Evolutionary conservation across 2,888 invertebrate species (phyloP), one percentile per base, ranked within the genome.

Genomic region (Chelonus formosanus): DNA sequence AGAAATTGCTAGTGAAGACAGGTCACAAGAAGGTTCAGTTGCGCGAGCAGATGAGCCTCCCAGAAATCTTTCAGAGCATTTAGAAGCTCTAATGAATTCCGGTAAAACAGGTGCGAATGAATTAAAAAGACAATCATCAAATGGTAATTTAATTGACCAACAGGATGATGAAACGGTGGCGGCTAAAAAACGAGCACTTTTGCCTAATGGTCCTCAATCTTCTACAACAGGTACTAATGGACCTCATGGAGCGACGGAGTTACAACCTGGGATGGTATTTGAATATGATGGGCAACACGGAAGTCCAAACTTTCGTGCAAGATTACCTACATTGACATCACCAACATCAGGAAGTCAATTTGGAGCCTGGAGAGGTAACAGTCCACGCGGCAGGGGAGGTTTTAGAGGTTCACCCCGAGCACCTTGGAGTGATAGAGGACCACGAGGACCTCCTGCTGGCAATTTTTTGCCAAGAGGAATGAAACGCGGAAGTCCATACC

Each of bases 341-440:
- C 47, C 58, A 5, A 48, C 57, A 2, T 44, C 68, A 1, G 61
- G 57, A 2, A 67, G 67, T n/a, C 71, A 73, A 20, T 87, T 67
- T 73, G 85, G 65, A 77, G 84, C 69, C 75, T 85, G 67, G 86
- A 85, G 52, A 75, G 86, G 75, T 72, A 69, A 61, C 47, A 69
- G 69, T 44, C 82, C 71, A 70, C 86, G 75, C 80, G 86, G 85
- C 3, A 73, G 80, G 75, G 84, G 77, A 81, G 85, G 65, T 80
- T 87, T 43, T 40, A 75, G 81, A 67, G 81, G 80, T 2, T 87
- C 75, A 75, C 85, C 66, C 74, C 84, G 77, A 44, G 78, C 72
- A 75, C 87, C 78, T 81, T 88, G 80, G 88, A 86, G 86, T 76
- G 80, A 83, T 36, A 71, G 79, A 40, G 75, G 79, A n/a, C 76